These are phyloP conservation scores for Sebastes hopkinsi DNA, from an alignment of 2,797 vertebrate genomes.

Conservation along the genomic window DNA sequence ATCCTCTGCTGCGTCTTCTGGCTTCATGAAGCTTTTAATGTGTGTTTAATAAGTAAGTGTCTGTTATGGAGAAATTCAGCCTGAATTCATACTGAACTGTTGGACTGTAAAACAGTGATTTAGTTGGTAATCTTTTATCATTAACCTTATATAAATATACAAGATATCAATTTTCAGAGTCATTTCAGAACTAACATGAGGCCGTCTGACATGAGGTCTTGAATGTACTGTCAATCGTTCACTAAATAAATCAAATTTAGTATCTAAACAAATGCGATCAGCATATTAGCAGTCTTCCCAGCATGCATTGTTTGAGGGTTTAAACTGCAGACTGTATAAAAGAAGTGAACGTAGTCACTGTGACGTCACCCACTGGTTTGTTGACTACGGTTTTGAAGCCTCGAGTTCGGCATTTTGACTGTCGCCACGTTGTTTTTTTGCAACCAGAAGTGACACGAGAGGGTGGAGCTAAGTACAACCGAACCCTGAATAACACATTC, in stretches of 20 bases:
- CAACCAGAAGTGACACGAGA: not conserved
- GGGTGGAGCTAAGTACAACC: not conserved
- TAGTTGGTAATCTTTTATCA: not conserved
- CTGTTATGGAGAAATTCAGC: not conserved
- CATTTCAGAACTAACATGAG: not conserved
- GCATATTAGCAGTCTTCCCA: not conserved
- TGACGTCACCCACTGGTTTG: not conserved
- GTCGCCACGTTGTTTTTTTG: accelerated
- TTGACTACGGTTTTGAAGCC: not conserved
- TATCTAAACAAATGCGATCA: not conserved
- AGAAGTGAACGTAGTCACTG: not conserved
- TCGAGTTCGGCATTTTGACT: accelerated
- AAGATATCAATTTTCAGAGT: not conserved
- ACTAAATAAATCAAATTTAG: not conserved
- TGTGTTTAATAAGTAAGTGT: not conserved
- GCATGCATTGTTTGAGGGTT: not conserved
- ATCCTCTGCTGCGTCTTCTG: not conserved
- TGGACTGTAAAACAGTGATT: not conserved
- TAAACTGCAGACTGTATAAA: not conserved
- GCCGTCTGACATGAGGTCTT: not conserved
- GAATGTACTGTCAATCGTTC: not conserved
- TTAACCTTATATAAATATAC: not conserved
- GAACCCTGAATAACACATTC: not conserved
- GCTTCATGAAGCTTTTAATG: not conserved
- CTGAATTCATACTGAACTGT: not conserved